phyloP scores from a whole-genome alignment of 2,888 invertebrate genomes.

The Tachystola acroxantha region DNA sequence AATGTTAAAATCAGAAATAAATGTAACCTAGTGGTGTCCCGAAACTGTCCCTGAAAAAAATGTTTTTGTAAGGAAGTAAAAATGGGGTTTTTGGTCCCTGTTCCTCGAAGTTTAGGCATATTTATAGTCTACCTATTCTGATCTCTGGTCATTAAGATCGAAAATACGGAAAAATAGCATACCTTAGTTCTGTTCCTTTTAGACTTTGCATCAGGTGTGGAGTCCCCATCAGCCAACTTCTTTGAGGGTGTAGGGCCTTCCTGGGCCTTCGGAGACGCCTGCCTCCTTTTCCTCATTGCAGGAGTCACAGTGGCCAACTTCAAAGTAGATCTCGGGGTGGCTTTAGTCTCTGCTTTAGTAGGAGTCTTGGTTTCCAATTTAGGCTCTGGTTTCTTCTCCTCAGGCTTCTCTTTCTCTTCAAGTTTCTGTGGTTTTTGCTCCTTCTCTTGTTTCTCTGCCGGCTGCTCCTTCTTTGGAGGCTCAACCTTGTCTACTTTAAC shows the following conservation, averaged over 20 bases:
- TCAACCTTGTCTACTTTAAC: constrained; percentile 24
- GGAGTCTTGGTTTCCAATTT: constrained; percentile 32
- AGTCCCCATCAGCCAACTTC: constrained; percentile 48
- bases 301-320: constrained; percentile 78
- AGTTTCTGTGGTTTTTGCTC: constrained; percentile 31
- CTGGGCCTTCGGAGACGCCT: constrained; percentile 57
- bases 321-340: constrained; percentile 66
- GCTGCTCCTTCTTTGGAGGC: constrained; percentile 19
- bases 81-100: too few relatives aligned
- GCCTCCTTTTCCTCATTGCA: constrained; percentile 74
- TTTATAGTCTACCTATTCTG: too few relatives aligned
- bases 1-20: too few relatives aligned
- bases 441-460: constrained; percentile 23
- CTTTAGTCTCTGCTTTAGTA: constrained; percentile 45
- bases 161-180: too few relatives aligned
- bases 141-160: too few relatives aligned
- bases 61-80: too few relatives aligned
- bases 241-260: constrained; percentile 57
- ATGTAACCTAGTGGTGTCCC: too few relatives aligned
- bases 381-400: constrained; percentile 36
- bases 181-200: constrained; percentile 72
- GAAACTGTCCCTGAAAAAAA: too few relatives aligned
- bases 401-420: constrained; percentile 50
- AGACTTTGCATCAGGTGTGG: constrained; percentile 51
- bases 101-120: too few relatives aligned